Evolutionary conservation across 2,113 vertebrate species (phyloP).

Genomic region (Hippopotamus amphibius): DNA sequence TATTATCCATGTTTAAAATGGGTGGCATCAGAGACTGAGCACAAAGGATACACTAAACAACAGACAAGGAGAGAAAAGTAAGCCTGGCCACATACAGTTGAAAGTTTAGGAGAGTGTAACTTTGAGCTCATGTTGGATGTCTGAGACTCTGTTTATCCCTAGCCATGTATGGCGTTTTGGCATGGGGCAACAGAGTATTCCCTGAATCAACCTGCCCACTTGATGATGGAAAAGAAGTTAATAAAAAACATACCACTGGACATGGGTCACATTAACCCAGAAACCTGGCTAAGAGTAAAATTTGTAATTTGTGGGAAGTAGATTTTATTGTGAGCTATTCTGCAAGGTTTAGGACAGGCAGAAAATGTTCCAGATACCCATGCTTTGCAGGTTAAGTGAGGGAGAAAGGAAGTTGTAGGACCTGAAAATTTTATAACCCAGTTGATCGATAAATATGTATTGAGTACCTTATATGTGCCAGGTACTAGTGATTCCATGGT

Average conservation of each 20-base stretch:
- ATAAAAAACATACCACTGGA: background rate
- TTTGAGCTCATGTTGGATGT: background rate
- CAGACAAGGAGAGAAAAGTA: background rate
- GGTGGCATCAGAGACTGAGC: background rate
- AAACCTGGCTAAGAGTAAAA: background rate
- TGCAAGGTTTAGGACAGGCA: background rate
- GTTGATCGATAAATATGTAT: constrained; percentile 1
- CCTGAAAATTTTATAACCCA: background rate
- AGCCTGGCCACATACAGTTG: background rate
- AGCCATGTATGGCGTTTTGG: background rate
- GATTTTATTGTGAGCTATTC: background rate
- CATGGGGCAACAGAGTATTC: background rate
- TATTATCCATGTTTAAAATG: background rate
- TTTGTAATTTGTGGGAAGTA: background rate
- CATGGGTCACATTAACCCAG: background rate
- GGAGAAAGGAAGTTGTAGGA: background rate
- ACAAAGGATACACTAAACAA: background rate
- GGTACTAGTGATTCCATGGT: background rate
- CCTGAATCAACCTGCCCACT: background rate
- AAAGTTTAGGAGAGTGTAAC: background rate
- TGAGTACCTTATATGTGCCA: background rate
- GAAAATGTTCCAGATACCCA: background rate
- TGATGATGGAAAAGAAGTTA: background rate
- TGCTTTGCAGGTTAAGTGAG: background rate
- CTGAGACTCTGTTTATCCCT: background rate